phyloP scores from a whole-genome alignment of 1,140 invertebrate species.

The Drosophila serrata region DNA sequence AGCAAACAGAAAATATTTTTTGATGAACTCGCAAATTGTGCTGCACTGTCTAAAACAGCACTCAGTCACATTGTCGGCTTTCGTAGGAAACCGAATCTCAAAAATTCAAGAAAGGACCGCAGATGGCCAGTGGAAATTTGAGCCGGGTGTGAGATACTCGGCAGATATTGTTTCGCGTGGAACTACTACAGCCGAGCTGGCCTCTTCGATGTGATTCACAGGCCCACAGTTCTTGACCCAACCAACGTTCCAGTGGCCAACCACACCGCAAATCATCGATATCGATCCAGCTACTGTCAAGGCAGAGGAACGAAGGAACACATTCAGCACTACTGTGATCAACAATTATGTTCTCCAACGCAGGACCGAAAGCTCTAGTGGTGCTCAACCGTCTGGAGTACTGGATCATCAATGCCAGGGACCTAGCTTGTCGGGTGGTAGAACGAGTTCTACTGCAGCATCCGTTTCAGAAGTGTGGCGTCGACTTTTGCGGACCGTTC shows the following conservation, averaged over 20 bases:
- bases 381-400: not conserved
- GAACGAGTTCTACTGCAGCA: no score
- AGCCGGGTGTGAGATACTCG: not conserved
- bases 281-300: not conserved
- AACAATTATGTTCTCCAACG: not conserved
- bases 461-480: no score
- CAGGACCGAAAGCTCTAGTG: not conserved
- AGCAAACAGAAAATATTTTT: not conserved
- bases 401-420: not conserved
- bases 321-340: no score
- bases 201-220: not conserved
- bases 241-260: no score
- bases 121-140: constrained; percentile 3
- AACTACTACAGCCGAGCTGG: not conserved
- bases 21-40: constrained; percentile 9
- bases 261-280: not conserved
- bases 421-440: no score
- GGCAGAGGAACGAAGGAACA: not conserved
- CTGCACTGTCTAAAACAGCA: constrained; percentile 27
- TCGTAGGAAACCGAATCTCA: constrained; percentile 9
- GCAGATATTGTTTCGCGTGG: constrained; percentile 14
- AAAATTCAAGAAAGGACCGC: constrained; percentile 8
- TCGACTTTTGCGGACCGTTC: not conserved
- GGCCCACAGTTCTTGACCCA: no score
- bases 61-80: no score